Percentiles rank a stretch among this genome's conserved stretches.
Evolutionary conservation across 1,140 invertebrate genomes (phyloP).

Genomic region (Diploscapter pachys): DNA sequence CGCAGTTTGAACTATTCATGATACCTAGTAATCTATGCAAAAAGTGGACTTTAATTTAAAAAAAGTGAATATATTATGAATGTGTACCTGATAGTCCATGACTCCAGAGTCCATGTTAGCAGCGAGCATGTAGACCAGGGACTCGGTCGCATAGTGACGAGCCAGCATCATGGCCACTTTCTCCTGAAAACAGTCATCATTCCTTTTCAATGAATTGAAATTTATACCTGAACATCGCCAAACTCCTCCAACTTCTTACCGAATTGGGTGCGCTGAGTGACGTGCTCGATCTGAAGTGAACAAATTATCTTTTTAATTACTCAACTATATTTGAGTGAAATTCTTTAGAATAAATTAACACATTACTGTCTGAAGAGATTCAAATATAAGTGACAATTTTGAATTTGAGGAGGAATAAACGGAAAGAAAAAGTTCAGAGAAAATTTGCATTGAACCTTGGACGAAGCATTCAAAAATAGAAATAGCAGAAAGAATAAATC

Average conservation of each 20-base stretch:
- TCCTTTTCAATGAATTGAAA: too few species aligned
- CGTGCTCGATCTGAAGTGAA: conserved; percentile 70
- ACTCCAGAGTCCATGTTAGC: conserved; percentile 82
- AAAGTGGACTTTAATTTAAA: too few species aligned
- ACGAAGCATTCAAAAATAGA: too few species aligned
- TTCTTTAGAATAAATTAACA: neutral
- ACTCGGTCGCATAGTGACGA: conserved; percentile 86
- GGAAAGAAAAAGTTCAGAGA: too few species aligned
- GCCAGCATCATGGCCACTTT: conserved; percentile 52
- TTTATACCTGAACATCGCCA: conserved; percentile 70
- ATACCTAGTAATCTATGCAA: too few species aligned
- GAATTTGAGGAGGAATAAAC: too few species aligned
- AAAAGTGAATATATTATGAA: too few species aligned
- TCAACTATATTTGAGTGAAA: neutral
- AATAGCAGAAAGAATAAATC: too few species aligned
- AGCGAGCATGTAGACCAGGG: conserved; percentile 79
- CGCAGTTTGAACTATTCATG: too few species aligned
- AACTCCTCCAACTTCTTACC: conserved; percentile 79
- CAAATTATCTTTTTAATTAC: too few species aligned
- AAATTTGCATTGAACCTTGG: too few species aligned
- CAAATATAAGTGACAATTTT: too few species aligned
- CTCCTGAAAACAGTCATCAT: conserved; percentile 32
- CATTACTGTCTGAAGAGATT: neutral
- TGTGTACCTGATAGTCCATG: conserved; percentile 64
- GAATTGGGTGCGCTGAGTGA: conserved; percentile 83